Conservation (phyloP, 2,797 vertebrate species). For the Onychomys torridus region DNA sequence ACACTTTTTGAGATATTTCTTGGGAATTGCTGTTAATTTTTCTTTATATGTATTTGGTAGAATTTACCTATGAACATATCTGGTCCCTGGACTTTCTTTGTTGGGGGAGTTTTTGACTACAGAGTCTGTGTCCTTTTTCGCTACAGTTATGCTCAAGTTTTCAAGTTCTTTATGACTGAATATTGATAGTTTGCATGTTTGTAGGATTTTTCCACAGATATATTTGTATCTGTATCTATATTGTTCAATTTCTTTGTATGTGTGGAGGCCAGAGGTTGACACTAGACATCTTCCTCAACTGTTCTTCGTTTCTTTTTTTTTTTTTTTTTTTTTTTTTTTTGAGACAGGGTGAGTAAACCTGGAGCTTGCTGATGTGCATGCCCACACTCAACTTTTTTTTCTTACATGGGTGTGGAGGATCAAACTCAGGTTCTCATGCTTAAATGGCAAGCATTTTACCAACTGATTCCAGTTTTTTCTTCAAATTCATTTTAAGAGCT, state of each 20-base stretch:
- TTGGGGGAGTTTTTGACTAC: neutral
- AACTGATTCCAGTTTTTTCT: neutral
- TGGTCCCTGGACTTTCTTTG: neutral
- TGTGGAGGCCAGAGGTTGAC: neutral
- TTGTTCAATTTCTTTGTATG: neutral
- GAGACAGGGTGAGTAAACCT: neutral
- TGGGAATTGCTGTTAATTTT: neutral
- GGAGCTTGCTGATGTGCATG: neutral
- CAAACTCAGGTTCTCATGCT: neutral
- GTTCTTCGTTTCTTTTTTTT: neutral
- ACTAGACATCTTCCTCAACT: neutral
- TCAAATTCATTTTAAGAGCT: neutral
- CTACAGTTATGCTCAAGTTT: neutral
- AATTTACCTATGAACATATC: neutral
- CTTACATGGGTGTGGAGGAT: neutral
- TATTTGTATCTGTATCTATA: neutral
- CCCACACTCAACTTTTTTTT: neutral
- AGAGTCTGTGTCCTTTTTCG: neutral
- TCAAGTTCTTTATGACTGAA: neutral
- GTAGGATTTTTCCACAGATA: neutral
- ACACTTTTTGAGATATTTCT: neutral
- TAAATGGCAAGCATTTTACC: neutral
- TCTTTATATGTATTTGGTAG: neutral
- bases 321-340: too few species aligned
- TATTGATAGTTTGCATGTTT: neutral